These are phyloP conservation scores for Metacarcinus magister DNA, from an alignment of 2,888 invertebrate species.

Conservation along the genomic window DNA sequence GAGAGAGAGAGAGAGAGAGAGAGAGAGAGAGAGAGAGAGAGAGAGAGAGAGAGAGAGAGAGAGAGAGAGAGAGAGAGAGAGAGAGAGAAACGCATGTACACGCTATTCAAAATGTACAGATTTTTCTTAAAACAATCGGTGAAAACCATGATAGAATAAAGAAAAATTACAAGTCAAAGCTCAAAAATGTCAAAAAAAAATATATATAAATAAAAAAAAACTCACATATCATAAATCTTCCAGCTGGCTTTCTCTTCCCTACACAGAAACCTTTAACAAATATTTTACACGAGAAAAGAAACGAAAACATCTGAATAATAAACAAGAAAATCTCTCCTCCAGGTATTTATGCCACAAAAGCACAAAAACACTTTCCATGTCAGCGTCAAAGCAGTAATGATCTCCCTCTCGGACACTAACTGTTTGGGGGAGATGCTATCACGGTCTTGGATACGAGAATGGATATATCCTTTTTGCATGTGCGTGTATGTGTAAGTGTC, in stretches of 20 bases:
- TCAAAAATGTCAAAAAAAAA: too few relatives aligned
- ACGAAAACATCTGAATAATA: neutral
- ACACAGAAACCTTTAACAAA: neutral
- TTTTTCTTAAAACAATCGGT: too few relatives aligned
- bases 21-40: too few relatives aligned
- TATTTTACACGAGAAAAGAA: neutral
- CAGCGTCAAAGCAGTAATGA: neutral
- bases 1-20: too few relatives aligned
- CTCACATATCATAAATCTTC: too few relatives aligned
- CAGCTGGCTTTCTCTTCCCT: neutral
- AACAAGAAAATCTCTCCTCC: neutral
- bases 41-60: too few relatives aligned
- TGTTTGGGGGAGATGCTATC: slow-evolving; percentile 38
- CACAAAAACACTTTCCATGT: neutral
- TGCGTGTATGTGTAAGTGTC: neutral
- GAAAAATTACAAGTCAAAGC: too few relatives aligned
- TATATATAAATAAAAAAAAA: too few relatives aligned
- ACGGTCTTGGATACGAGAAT: neutral
- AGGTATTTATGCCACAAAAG: neutral
- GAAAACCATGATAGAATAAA: too few relatives aligned
- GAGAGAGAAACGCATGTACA: too few relatives aligned
- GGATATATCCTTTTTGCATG: neutral
- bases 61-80: too few relatives aligned
- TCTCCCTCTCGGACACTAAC: neutral
- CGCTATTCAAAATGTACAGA: too few relatives aligned